Evolutionary conservation across 2,113 vertebrate genomes (phyloP), one percentile per base, ranked within the genome.

Genomic region (Burhinus bistriatus): DNA sequence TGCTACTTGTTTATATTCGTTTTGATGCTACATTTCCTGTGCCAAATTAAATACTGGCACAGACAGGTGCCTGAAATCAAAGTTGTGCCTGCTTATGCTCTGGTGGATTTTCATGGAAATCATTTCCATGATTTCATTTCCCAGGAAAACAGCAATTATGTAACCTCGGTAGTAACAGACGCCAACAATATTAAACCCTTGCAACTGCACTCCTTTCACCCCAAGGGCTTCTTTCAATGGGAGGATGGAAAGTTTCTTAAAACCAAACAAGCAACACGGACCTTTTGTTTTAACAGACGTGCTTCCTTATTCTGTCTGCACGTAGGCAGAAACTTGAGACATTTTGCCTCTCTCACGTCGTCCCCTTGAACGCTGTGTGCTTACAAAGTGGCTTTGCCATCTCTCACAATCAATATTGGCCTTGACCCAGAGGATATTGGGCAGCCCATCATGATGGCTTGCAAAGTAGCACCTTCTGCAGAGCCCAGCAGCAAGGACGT

Each of bases 21-120:
- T 86, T 90, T 91, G 96, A 97, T 96, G 91, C 82, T 95, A 88
- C 6, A 0, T 94, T 96, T 95, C 87, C 85, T 70, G 55, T 90
- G 95, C 95, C 96, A 97, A 93, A 96, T 94, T 85, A 95, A 97
- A 95, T 75, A 94, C 89, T 97, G 94, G 95, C 93, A 91, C 75
- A 94, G 79, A 88, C 87, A 95, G 91, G 95, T 96, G 90, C 91
- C 89, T 93, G 75, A 95, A 97, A 95, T 93, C 97, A 91, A 95
- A 96, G 75, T 95, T 97, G 45, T 80, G 89, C 66, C 91, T 95
- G 78, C 81, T 89, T 88, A 91, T 83, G 78, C 78, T 95, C 91
- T 70, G 75, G 81, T 2, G 45, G 77, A 83, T 95, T 96, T 68
- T 66, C 64, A 66, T 34, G 64, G 42, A 66, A 66, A 66, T 96